These are phyloP conservation scores for Cheumatopsyche charites DNA, from an alignment of 1,140 invertebrate genomes.

Conservation along the genomic window DNA sequence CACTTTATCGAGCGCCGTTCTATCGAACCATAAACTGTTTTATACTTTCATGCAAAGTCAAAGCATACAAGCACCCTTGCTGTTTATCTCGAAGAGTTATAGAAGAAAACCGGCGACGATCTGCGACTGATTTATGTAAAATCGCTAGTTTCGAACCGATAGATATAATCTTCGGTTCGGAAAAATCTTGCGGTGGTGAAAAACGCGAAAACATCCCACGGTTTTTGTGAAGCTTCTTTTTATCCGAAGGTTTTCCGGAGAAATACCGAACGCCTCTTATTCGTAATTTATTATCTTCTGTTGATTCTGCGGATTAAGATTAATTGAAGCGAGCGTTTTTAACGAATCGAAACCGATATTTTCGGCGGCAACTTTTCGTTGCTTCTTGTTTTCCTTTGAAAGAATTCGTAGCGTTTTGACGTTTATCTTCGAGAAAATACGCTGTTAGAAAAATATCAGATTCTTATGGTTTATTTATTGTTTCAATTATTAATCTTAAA, in stretches of 20 bases:
- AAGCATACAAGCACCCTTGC: too few species aligned
- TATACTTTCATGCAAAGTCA: too few species aligned
- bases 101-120: not conserved
- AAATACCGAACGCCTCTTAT: not conserved
- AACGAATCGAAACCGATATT: constrained; percentile 33
- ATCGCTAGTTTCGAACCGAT: not conserved
- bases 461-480: too few species aligned
- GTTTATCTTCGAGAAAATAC: not conserved
- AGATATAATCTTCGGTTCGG: not conserved
- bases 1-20: too few species aligned
- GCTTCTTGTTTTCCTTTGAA: not conserved
- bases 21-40: too few species aligned
- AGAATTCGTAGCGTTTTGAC: not conserved
- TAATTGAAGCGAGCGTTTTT: constrained; percentile 32
- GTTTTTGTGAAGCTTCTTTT: not conserved
- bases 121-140: not conserved
- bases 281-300: constrained; percentile 32
- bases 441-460: too few species aligned
- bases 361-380: constrained; percentile 23
- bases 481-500: too few species aligned
- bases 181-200: too few species aligned
- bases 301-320: constrained; percentile 30
- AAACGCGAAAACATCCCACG: not conserved
- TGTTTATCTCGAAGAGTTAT: too few species aligned
- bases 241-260: not conserved